Evolutionary conservation across 2,888 invertebrate species (phyloP), one percentile per base, ranked within the genome.

Genomic region (Xanthorhoe designata): DNA sequence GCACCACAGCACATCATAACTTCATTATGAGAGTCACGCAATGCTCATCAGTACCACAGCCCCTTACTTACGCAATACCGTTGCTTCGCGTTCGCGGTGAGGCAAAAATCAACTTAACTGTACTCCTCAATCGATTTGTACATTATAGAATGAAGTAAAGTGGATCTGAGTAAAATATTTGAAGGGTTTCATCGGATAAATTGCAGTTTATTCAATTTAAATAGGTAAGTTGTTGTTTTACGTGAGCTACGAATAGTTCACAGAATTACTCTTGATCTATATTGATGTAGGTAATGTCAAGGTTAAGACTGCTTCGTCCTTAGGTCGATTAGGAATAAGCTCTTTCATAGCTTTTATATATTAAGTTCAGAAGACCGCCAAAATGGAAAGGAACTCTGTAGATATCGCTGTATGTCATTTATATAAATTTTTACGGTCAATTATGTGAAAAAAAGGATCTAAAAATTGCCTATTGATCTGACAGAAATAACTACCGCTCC

Each of bases 51-150:
- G 42, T 57, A 63, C 52, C 29, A 54, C 29, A 4, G 24, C 45
- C 8, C 51, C 5, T 15, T 24, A 42, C 55, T 57, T 68, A 64
- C 58, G 58, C 61, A 59, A 61, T 68, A 58, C 64, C 68, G 64
- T 59, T 67, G 63, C 38, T 54, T 58, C 32, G 53, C 53, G 32
- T 47, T 56, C 45, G 47, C 9, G 45, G 66, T 60, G 18, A 47
- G 17, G 53, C 13, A 62, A 60, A 54, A 63, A 47, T 24, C 38
- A 24, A 24, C 24, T 35, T 67, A 59, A 50, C 55, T 35, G 66
- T 57, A 51, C 54, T 32, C 55, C 58, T 61, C 55, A 45, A 64
- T 67, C 64, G 64, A 64, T 68, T 63, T 6, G 13, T 49, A 51
- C 1, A 18, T 38, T 47, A 19, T 51, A 51, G 59, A 55, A 42